Evolutionary conservation across 2,797 vertebrate genomes (phyloP).

Genomic region (Ptychobarbus kaznakovi): DNA sequence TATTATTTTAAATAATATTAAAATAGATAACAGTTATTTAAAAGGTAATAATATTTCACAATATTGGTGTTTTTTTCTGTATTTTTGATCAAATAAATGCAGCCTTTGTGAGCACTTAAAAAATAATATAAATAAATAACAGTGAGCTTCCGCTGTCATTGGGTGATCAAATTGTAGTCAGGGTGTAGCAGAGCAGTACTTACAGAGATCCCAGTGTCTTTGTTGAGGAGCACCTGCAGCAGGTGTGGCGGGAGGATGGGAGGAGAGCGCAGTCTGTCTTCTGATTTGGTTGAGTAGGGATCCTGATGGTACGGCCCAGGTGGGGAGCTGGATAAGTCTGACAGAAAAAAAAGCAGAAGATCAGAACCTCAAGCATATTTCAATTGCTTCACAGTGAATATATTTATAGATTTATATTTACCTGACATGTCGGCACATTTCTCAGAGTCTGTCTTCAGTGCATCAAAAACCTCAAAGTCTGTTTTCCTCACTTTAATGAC

Average conservation of each 20-base stretch:
- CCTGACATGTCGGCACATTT: constrained; percentile 90
- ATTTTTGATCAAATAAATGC: not conserved
- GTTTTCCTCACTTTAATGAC: constrained; percentile 93
- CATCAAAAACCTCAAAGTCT: constrained; percentile 98
- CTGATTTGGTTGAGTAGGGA: constrained; percentile 84
- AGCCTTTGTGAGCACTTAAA: not conserved
- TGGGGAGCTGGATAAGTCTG: constrained; percentile 95
- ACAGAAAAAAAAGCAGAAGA: not conserved
- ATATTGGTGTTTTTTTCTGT: too few relatives aligned
- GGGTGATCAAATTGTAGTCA: not conserved
- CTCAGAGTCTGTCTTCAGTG: constrained; percentile 93
- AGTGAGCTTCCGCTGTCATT: not conserved
- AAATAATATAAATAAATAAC: too few relatives aligned
- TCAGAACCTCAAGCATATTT: not conserved
- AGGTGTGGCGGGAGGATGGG: constrained; percentile 95
- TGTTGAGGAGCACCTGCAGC: constrained; percentile 97
- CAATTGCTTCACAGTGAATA: not conserved
- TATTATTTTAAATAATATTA: not conserved
- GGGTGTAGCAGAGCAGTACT: constrained; percentile 67
- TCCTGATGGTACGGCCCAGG: constrained; percentile 97
- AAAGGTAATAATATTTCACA: not conserved
- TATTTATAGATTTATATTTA: constrained; percentile 61
- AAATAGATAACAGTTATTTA: not conserved
- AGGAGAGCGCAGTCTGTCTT: constrained; percentile 89
- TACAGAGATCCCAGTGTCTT: constrained; percentile 95